Evolutionary conservation across 1,140 invertebrate genomes (phyloP), one percentile per base, ranked within the genome.

Genomic region (Mamestra configurata): DNA sequence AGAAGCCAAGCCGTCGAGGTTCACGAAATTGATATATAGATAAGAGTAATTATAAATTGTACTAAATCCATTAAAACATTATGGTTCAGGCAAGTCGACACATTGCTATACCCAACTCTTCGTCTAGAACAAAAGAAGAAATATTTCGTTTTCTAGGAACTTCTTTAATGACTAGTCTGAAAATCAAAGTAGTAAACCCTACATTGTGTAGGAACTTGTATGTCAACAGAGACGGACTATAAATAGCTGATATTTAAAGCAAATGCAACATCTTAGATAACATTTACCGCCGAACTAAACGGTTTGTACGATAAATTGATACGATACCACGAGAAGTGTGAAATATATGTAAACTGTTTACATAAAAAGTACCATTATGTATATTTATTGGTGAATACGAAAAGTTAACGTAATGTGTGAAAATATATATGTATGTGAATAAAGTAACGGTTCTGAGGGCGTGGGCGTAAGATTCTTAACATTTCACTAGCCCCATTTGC

Each of bases 391-490:
- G 77, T 83, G 71, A 79, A 82, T 79, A 82, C 76, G 71, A 51
- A 55, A 77, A 66, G 46, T 68, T 77, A 66, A 51, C 46, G 46
- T 51, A 40, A 68, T 85, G 73, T 86, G 76, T 87, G 85, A 83
- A 87, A 84, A 84, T 83, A 72, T 81, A 82, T 61, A 15, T 61
- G 27, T 61, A 76, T 61, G 75, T 83, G 82, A 88, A 90, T 89
- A 87, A 90, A 83, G 79, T 92, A 93, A 92, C 89, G 90, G 90
- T 87, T 76, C 80, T 71, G 84, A 84, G 78, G 77, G 84, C 81
- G 92, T 93, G 88, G 93, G 91, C 88, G 92, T 89, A 83, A 87
- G 83, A 93, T 92, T 94, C 88, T 90, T 88, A 91, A 90, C 89
- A 91, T 94, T 91, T 93, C 88, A 91, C 87, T 90, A 88, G 81